Evolutionary conservation across 2,888 invertebrate genomes (phyloP).

Genomic region (Nymphalis c-album): DNA sequence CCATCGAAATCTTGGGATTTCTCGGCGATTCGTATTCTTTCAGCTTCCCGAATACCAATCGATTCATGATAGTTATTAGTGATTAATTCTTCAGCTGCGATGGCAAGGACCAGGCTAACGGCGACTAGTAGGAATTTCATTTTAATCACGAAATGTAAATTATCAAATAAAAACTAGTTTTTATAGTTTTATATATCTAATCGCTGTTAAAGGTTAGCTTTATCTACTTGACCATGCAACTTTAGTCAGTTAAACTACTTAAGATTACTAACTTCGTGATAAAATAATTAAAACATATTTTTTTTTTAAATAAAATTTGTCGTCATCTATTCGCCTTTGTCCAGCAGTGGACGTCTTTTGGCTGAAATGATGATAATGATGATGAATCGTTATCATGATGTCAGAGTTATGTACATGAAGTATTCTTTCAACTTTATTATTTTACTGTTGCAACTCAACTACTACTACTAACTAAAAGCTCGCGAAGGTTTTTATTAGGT

Average conservation of each 20-base stretch:
- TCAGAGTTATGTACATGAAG: no score
- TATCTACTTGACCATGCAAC: constrained; percentile 6
- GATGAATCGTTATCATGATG: no score
- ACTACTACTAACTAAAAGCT: no score
- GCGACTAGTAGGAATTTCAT: constrained; percentile 36
- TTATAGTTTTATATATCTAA: constrained; percentile 10
- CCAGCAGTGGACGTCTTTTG: no score
- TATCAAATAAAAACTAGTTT: constrained; percentile 34
- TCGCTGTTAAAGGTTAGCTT: not conserved
- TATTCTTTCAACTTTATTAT: not conserved
- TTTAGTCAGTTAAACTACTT: not conserved
- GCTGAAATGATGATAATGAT: no score
- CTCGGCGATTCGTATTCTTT: constrained; percentile 45
- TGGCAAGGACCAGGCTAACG: constrained; percentile 32
- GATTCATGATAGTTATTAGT: constrained; percentile 47
- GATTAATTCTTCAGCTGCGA: constrained; percentile 39
- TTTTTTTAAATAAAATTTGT: no score
- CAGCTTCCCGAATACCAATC: constrained; percentile 49
- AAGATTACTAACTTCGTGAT: not conserved
- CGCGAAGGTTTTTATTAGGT: no score
- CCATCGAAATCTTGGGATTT: constrained; percentile 43
- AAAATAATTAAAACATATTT: no score
- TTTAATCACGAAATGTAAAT: not conserved
- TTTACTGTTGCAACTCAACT: no score
- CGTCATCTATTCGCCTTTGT: no score